Conservation (phyloP, 2,888 invertebrate species). For the Standfussiana lucernea region DNA sequence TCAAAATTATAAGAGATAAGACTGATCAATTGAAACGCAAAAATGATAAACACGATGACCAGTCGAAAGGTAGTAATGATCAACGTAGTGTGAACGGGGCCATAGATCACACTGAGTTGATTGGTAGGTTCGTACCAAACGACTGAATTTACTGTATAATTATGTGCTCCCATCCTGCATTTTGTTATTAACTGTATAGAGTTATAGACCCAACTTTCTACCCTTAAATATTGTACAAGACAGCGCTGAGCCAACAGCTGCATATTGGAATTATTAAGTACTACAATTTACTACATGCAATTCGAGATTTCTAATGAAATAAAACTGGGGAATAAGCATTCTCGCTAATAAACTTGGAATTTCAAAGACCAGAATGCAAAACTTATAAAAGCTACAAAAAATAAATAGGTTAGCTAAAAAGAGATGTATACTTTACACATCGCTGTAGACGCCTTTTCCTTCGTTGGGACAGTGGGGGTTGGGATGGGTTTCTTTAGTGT, state of each 20-base stretch:
- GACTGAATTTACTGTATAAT: not conserved
- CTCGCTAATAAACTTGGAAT: not conserved
- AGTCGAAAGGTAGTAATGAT: not conserved
- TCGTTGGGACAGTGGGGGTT: slow-evolving; percentile 63
- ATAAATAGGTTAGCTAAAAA: slow-evolving; percentile 63
- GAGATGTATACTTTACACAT: slow-evolving; percentile 87
- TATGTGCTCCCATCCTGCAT: not conserved
- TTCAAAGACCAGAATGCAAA: slow-evolving; percentile 3
- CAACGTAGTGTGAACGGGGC: not conserved
- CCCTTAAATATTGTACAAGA: not conserved
- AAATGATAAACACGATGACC: slow-evolving; percentile 3
- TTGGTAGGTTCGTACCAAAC: not conserved
- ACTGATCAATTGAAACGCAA: slow-evolving; percentile 21
- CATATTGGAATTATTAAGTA: slow-evolving; percentile 14
- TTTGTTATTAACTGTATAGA: not conserved
- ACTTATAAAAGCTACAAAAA: slow-evolving; percentile 43
- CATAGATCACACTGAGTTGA: not conserved
- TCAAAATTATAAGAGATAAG: slow-evolving; percentile 24
- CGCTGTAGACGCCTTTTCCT: slow-evolving; percentile 79
- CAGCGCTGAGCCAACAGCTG: not conserved
- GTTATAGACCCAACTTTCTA: not conserved
- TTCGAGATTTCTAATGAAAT: not conserved
- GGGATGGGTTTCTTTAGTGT: slow-evolving; percentile 62
- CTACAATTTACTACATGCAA: slow-evolving; percentile 31
- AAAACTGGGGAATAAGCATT: slow-evolving; percentile 4